These are phyloP conservation scores for Pyralis farinalis DNA, from an alignment of 2,888 invertebrate genomes.

Conservation along the genomic window DNA sequence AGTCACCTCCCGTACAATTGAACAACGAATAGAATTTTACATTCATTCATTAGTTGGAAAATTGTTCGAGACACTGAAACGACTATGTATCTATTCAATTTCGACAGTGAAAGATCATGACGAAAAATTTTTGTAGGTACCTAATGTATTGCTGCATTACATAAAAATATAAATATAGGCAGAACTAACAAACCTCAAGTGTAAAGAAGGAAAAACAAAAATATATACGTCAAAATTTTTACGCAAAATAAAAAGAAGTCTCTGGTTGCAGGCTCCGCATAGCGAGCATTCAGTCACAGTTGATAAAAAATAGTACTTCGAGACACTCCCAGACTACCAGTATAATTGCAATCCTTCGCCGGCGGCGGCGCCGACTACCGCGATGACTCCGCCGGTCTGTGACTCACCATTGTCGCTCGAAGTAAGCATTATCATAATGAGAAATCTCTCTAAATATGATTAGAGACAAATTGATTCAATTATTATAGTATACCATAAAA, in stretches of 20 bases:
- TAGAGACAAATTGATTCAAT: constrained; percentile 3
- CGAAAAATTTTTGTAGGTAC: too few relatives aligned
- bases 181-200: too few relatives aligned
- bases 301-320: constrained; percentile 27
- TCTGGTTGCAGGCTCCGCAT: constrained; percentile 22
- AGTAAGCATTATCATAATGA: constrained; percentile 10
- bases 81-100: not conserved
- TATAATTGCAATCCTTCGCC: constrained; percentile 44
- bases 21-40: not conserved
- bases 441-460: not conserved
- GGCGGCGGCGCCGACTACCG: constrained; percentile 37
- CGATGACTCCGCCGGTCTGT: constrained; percentile 34
- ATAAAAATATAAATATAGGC: too few relatives aligned
- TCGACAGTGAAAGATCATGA: not conserved
- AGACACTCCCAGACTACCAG: constrained; percentile 20
- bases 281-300: constrained; percentile 18
- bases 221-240: too few relatives aligned
- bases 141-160: too few relatives aligned
- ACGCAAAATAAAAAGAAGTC: constrained; percentile 23
- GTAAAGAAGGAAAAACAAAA: too few relatives aligned
- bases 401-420: constrained; percentile 27
- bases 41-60: not conserved
- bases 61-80: not conserved
- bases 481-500: too few relatives aligned
- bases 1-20: not conserved